These are phyloP conservation scores for Actinostola sp. DNA, from an alignment of 92 coral and sea anemone genomes.

Conservation along the genomic window DNA sequence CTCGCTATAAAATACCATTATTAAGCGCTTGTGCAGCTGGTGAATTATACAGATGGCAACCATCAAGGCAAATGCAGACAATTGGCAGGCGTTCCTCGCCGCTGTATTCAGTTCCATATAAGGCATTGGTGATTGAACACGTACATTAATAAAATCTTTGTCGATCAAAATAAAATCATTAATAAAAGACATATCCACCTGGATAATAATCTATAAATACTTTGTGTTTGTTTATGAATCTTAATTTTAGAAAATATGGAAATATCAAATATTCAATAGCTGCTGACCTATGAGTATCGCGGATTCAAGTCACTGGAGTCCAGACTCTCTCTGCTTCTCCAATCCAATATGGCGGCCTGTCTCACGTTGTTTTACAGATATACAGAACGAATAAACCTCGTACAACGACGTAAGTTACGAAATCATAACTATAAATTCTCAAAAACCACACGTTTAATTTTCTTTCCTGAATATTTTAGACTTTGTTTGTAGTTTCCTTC, in stretches of 20 bases:
- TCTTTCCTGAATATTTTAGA: too few relatives aligned
- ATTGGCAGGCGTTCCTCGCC: slow-evolving; percentile 37
- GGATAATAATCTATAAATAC: too few relatives aligned
- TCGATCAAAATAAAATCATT: neutral
- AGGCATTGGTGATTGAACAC: neutral
- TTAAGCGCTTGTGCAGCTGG: slow-evolving; percentile 14
- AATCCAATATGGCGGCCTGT: slow-evolving; percentile 31
- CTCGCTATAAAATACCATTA: slow-evolving; percentile 9
- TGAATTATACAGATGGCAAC: slow-evolving; percentile 18
- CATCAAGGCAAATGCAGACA: neutral
- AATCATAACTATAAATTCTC: neutral
- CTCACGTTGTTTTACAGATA: slow-evolving; percentile 5
- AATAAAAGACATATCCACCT: too few relatives aligned
- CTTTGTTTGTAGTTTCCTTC: too few relatives aligned
- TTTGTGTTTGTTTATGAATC: neutral
- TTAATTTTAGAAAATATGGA: too few relatives aligned
- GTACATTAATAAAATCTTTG: neutral
- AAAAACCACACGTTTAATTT: neutral
- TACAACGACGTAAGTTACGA: slow-evolving; percentile 13
- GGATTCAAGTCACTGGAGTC: slow-evolving; percentile 6
- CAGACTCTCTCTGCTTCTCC: neutral
- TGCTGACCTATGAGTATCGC: neutral
- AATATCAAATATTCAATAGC: neutral
- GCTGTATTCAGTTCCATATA: neutral
- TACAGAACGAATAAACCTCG: neutral